These are phyloP conservation scores for Streblospio benedicti DNA, from an alignment of 1,140 invertebrate species.

Conservation along the genomic window DNA sequence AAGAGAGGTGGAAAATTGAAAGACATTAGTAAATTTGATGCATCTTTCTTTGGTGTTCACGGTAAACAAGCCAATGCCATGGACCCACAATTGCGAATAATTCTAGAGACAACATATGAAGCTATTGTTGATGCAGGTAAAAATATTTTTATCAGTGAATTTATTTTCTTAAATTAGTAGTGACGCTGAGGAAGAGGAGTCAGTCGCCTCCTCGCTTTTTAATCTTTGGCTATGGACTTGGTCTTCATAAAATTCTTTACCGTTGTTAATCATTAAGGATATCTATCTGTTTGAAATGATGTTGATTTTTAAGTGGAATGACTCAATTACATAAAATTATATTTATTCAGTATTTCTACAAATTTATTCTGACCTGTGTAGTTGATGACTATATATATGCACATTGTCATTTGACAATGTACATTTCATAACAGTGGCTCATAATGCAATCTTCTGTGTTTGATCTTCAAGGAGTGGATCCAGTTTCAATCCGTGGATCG, in stretches of 20 bases:
- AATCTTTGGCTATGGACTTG: neutral
- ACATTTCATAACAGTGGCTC: neutral
- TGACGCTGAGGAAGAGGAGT: neutral
- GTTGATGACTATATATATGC: neutral
- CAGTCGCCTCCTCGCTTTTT: neutral
- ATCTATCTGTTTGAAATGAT: neutral
- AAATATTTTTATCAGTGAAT: constrained; percentile 8
- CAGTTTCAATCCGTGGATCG: constrained; percentile 64
- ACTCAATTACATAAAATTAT: neutral
- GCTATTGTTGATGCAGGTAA: constrained; percentile 83
- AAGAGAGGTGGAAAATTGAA: constrained; percentile 80
- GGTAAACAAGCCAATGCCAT: constrained; percentile 85
- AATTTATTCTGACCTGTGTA: neutral
- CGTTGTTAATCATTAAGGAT: neutral
- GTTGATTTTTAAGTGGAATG: neutral
- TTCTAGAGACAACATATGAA: constrained; percentile 89
- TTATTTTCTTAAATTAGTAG: neutral
- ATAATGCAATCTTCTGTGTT: neutral
- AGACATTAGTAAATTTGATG: constrained; percentile 76
- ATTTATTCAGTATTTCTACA: neutral
- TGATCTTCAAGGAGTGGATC: constrained; percentile 60
- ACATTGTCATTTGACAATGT: neutral
- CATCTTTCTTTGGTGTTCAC: constrained; percentile 87
- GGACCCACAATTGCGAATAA: constrained; percentile 86
- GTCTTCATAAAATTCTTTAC: neutral